Evolutionary conservation across 2,113 vertebrate genomes (phyloP).

Genomic region (Anoura caudifer): DNA sequence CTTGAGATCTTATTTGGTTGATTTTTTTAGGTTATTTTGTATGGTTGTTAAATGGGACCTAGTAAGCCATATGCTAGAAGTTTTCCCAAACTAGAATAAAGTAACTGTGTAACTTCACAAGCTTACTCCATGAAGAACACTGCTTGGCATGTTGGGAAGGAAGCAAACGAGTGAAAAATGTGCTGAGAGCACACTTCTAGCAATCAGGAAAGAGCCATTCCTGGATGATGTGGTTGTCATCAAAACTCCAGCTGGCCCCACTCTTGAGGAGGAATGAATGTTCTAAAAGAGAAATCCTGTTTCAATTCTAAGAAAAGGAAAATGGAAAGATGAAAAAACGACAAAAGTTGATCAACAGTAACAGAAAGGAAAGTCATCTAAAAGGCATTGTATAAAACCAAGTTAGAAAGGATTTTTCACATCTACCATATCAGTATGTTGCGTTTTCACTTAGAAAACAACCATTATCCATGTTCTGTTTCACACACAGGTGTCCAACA

Average conservation of each 20-base stretch:
- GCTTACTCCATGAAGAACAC: not conserved
- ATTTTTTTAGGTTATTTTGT: not conserved
- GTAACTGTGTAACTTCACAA: slow-evolving; percentile 19
- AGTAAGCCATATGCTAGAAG: not conserved
- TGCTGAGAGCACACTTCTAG: not conserved
- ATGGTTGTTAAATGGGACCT: not conserved
- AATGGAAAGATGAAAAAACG: not conserved
- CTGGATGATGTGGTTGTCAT: not conserved
- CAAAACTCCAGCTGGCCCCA: not conserved
- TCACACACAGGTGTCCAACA: slow-evolving; percentile 27
- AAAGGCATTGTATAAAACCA: not conserved
- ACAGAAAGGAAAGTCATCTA: slow-evolving; percentile 13
- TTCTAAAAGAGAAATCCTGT: not conserved
- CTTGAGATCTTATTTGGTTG: not conserved
- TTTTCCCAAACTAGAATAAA: slow-evolving; percentile 24
- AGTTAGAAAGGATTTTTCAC: slow-evolving; percentile 27
- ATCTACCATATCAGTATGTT: not conserved
- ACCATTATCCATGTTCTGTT: not conserved
- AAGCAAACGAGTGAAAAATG: not conserved
- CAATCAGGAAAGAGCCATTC: not conserved
- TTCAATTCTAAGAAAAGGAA: slow-evolving; percentile 43
- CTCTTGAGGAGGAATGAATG: not conserved
- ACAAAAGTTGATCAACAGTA: not conserved
- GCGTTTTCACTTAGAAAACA: slow-evolving; percentile 23
- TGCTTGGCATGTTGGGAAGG: not conserved